Evolutionary conservation across 1,140 invertebrate species (phyloP), one percentile per base, ranked within the genome.

Genomic region (Scylla paramamosain): DNA sequence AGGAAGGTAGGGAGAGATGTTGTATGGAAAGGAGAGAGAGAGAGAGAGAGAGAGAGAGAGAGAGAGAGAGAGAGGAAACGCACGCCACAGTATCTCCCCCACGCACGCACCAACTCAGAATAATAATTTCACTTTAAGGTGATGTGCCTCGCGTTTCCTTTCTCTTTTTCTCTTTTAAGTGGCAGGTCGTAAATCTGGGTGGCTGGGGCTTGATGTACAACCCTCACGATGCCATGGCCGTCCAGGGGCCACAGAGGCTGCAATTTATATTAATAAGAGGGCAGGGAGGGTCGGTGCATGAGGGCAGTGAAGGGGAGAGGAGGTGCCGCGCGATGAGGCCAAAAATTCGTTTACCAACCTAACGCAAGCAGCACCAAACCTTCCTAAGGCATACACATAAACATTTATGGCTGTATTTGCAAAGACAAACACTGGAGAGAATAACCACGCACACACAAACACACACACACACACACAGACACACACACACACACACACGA

Each of bases 161-260:
- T 88, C 86, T 88, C 86, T 45, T 88, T 88, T 39, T 88, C 86
- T 88, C 86, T 88, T 46, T 32, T 88, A 46, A 88, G 32, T 88
- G 32, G 39, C 39, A 46, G 87, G n/a, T 32, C 48, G 32, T 89
- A 39, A 46, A 28, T 89, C 32, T 77, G 20, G 67, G 67, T 77
- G n/a, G 67, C 67, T n/a, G 25, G 67, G 67, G 67, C 67, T 77
- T 77, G 67, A 77, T 77, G 20, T 77, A 77, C 67, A 77, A 77
- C 67, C 67, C 67, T 77, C 52, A 20, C 67, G 67, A 77, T 77
- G 67, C 67, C 67, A 77, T 20, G 8, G 67, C 16, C 67, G 67
- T 25, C 25, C 67, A 25, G 25, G 67, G 67, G 67, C 20, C 25
- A n/a, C 20, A n/a, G 67, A n/a, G 67, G 67, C 67, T 7, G n/a